Conservation (phyloP, 2,888 invertebrate species). For the Drosophila antonietae region DNA sequence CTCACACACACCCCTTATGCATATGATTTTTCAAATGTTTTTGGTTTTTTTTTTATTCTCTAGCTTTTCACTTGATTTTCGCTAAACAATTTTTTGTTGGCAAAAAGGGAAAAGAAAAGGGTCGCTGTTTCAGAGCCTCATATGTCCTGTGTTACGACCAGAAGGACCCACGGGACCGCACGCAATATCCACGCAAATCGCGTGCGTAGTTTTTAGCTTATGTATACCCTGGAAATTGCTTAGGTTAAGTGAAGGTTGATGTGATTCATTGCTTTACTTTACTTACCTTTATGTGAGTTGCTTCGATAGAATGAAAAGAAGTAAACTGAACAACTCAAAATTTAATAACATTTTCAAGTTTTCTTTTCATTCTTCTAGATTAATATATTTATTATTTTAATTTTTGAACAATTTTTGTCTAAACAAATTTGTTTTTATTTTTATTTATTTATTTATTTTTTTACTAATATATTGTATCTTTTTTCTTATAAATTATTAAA, state of each 20-base stretch:
- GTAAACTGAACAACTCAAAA: neutral
- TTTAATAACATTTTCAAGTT: neutral
- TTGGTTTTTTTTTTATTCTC: constrained; percentile 40
- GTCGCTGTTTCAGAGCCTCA: constrained; percentile 26
- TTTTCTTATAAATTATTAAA: too few relatives aligned
- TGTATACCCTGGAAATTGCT: constrained; percentile 34
- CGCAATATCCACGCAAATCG: constrained; percentile 55
- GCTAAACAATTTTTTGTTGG: constrained; percentile 55
- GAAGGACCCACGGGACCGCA: constrained; percentile 49
- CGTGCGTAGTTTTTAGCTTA: constrained; percentile 56
- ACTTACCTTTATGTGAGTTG: too few relatives aligned
- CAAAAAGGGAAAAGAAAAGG: constrained; percentile 65
- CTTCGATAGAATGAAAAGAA: neutral
- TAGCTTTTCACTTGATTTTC: constrained; percentile 72
- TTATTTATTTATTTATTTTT: too few relatives aligned
- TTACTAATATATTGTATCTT: too few relatives aligned
- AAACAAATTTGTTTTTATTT: too few relatives aligned
- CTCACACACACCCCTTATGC: constrained; percentile 32
- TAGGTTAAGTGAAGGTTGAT: neutral
- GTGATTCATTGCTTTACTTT: neutral
- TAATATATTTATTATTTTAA: too few relatives aligned
- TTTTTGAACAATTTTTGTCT: too few relatives aligned
- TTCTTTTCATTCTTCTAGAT: too few relatives aligned
- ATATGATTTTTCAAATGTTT: constrained; percentile 76
- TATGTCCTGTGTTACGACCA: constrained; percentile 29